Evolutionary conservation across 1,140 invertebrate species (phyloP).

Genomic region (Leptonema lineaticorne): DNA sequence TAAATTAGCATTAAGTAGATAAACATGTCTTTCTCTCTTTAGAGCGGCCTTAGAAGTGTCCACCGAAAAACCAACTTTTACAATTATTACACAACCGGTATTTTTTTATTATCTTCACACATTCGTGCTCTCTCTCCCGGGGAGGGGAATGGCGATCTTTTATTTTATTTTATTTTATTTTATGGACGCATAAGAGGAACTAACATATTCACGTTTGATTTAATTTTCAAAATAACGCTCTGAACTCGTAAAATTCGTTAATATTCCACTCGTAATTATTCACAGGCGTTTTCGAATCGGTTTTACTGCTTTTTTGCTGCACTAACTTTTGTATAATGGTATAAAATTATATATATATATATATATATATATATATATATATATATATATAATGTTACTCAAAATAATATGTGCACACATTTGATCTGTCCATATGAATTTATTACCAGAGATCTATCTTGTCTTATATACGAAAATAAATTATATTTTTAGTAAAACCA

Average conservation of each 20-base stretch:
- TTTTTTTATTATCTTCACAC: slow-evolving; percentile 21
- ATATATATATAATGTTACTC: too few species aligned
- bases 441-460: too few species aligned
- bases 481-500: too few species aligned
- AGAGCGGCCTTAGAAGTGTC: slow-evolving; percentile 18
- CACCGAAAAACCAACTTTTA: slow-evolving; percentile 24
- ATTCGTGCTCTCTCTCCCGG: not conserved
- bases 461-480: too few species aligned
- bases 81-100: slow-evolving; percentile 21
- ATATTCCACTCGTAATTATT: not conserved
- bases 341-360: too few species aligned
- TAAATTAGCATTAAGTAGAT: slow-evolving; percentile 27
- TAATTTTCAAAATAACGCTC: slow-evolving; percentile 4
- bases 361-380: too few species aligned
- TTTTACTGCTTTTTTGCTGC: too few species aligned
- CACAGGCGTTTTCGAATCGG: too few species aligned
- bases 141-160: slow-evolving; percentile 2
- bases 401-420: too few species aligned
- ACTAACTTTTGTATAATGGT: too few species aligned
- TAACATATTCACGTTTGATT: slow-evolving; percentile 6
- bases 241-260: not conserved
- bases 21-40: slow-evolving; percentile 24
- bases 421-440: too few species aligned
- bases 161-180: too few species aligned
- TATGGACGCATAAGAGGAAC: slow-evolving; percentile 5